Evolutionary conservation across 1,140 invertebrate species (phyloP), one percentile per base, ranked within the genome.

Genomic region (Homalodisca vitripennis): DNA sequence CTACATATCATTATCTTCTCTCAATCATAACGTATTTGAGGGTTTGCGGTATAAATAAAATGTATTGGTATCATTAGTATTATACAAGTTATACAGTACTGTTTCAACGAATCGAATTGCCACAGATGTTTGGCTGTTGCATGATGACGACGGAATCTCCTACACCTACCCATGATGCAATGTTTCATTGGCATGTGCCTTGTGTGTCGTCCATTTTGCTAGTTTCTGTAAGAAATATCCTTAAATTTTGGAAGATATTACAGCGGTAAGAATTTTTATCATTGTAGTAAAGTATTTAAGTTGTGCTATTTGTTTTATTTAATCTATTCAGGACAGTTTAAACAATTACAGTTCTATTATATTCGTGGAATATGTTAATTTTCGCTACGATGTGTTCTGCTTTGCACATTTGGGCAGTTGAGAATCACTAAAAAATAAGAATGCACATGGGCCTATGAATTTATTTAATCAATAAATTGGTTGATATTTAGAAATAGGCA

Each of bases 171-270:
- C 80, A 83, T 78, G 83, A 84, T 84, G 81, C 82, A 79, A 84
- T 79, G 80, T 82, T 82, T 80, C 80, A 81, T 80, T 85, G 84
- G 85, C 85, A 86, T 87, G 85, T 86, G 84, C 84, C 83, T 83
- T 82, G 81, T 80, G 80, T 80, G 82, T 85, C 85, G 83, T 85
- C 86, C 85, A 87, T 87, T 86, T 87, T 86, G 84, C 84, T 77
- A 71, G 84, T 85, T 83, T 84, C 81, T 79, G 82, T 81, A 83
- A 83, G 84, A 82, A 84, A 82, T 85, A 83, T 83, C 84, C 80
- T 85, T 82, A 81, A 84, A 81, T 85, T 84, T 78, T 77, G 78
- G 79, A 79, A 76, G 79, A 76, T 60, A 62, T 69, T 30, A 41
- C 31, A 69, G 60, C 67, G 67, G 67, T 69, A 69, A 69, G 67